Percentiles rank a stretch among this genome's conserved stretches.
phyloP scores from a whole-genome alignment of 2,113 vertebrate genomes.

The Oreochromis niloticus region DNA sequence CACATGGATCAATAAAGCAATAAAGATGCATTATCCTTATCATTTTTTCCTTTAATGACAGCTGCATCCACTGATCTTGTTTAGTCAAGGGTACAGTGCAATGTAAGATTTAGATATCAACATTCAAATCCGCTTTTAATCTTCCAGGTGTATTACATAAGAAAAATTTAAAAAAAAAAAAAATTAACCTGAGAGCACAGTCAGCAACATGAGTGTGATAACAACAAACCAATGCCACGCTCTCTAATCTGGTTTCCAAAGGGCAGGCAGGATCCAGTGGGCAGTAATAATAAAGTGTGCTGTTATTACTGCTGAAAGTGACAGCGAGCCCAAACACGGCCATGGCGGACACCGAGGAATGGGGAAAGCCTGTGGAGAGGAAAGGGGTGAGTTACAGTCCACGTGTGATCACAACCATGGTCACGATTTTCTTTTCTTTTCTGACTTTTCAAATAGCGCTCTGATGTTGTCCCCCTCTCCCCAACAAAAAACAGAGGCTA shows the following conservation, averaged over 20 bases:
- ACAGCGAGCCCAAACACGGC: not conserved
- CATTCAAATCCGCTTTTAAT: not conserved
- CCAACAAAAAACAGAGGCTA: too few relatives aligned
- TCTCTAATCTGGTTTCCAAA: slow-evolving; percentile 60
- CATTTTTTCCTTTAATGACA: not conserved
- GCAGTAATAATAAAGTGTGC: not conserved
- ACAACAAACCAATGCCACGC: not conserved
- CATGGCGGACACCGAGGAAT: slow-evolving; percentile 29
- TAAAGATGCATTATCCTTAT: not conserved
- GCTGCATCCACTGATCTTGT: not conserved
- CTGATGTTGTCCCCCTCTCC: too few relatives aligned
- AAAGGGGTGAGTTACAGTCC: slow-evolving; percentile 60
- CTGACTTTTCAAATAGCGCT: not conserved
- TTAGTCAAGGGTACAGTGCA: not conserved
- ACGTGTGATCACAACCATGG: not conserved
- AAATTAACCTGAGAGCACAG: not conserved
- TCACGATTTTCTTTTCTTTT: not conserved
- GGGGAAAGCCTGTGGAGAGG: slow-evolving; percentile 21
- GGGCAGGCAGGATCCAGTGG: slow-evolving; percentile 21
- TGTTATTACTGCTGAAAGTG: not conserved
- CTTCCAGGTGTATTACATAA: not conserved
- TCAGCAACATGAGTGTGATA: slow-evolving; percentile 26
- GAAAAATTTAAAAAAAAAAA: not conserved
- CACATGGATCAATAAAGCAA: not conserved
- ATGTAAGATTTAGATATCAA: not conserved